Evolutionary conservation across 2,888 invertebrate species (phyloP), one percentile per base, ranked within the genome.

Genomic region (Nemapogon koenigi): DNA sequence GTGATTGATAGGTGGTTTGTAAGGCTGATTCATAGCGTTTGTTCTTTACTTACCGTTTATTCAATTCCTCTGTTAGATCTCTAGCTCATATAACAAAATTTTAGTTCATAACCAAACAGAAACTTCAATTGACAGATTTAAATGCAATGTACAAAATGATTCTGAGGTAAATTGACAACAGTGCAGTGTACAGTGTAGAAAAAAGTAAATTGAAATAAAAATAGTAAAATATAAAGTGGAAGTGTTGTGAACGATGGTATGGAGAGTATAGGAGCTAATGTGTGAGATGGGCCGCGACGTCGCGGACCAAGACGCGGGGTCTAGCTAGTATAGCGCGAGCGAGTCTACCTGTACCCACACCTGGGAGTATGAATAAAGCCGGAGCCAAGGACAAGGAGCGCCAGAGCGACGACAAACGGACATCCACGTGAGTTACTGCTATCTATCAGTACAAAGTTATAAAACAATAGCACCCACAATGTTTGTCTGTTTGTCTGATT

Each of bases 351-450:
- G n/a, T n/a, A n/a, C n/a, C n/a, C n/a, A 60, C 57, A 60, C 55
- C 59, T 63, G 62, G 59, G 69, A 79, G 68, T 69, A 79, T 80
- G 80, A 78, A 79, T 65, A 79, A 76, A 59, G 78, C 78, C 49
- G 66, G 66, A 61, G 76, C 59, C 62, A 73, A 78, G 60, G 76
- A 78, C 44, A 78, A 81, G 58, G 80, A 80, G 65, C 76, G 79
- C 59, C 76, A 78, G 57, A 76, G 70, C 54, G 79, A 80, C 56
- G 79, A 79, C 43, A 81, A 81, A 62, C 66, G 76, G 62, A 68
- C 70, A 55, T 78, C 78, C 51, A 71, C 66, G 79, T 81, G 67
- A 76, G 79, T 46, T 43, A n/a, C 17, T 10, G n/a, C 22, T 37
- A 30, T 31, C n/a, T 28, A 28, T 13, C 4, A 28, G 4, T 28